Evolutionary conservation across 1,140 invertebrate genomes (phyloP), one percentile per base, ranked within the genome.

Genomic region (Prorops nasuta): DNA sequence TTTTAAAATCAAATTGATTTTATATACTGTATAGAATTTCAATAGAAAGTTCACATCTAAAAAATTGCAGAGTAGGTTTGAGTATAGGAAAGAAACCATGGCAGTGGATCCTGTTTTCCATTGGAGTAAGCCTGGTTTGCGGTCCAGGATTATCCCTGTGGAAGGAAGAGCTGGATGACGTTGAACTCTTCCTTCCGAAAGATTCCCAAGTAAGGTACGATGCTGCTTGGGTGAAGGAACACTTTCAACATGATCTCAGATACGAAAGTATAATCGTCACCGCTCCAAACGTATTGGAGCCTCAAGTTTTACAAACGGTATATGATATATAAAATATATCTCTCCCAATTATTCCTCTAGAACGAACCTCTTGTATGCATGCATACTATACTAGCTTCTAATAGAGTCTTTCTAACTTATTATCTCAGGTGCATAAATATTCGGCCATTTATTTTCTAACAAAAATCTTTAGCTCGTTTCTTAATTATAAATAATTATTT

Each of bases 211-310:
- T 77, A n/a, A 66, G 75, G 4, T 15, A 44, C 10, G 67, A 78
- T 22, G 73, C 73, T 0, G 18, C 24, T 2, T 79, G 77, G 76
- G 72, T 78, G 17, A 60, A 65, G 34, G 52, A 64, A 38, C 52
- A 78, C 49, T 79, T 79, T 54, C 64, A 56, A 14, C 68, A 78
- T 47, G 72, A 77, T 50, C 59, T 77, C 32, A 67, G 67, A 51
- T 76, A 72, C 49, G 74, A 78, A 46, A 74, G 66, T 54, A 69
- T 79, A 41, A 72, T 79, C 44, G 44, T 80, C n/a, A 72, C 64
- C 8, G 77, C 76, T 0, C 71, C 77, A 14, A 78, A 80, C 50
- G 59, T 80, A 12, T 54, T 80, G 31, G 63, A 71, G 9, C 72
- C 71, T 3, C 57, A 74, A 56, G 65, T 80, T 34, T 58, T 79